These are phyloP conservation scores for Marcusenius ussheri DNA, from an alignment of 2,113 vertebrate genomes.

Conservation along the genomic window DNA sequence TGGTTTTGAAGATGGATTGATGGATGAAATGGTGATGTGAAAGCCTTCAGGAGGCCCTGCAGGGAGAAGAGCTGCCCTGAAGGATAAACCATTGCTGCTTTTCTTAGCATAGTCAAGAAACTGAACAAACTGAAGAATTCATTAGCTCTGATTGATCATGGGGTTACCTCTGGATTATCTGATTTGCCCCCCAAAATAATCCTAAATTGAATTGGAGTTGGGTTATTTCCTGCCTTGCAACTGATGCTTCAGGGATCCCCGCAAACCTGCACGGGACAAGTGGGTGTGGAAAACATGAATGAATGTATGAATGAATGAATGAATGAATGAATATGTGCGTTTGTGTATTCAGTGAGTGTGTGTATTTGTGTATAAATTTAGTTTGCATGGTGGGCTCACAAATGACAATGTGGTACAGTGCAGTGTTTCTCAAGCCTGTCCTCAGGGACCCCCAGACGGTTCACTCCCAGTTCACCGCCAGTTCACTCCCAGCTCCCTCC, in stretches of 20 bases:
- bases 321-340: not conserved
- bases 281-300: not conserved
- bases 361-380: not conserved
- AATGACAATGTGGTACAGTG: not conserved
- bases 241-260: not conserved
- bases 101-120: not conserved
- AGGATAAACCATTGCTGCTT: not conserved
- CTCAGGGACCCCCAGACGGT: not conserved
- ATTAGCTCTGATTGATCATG: not conserved
- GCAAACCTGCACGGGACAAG: not conserved
- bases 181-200: not conserved
- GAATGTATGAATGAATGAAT: not conserved
- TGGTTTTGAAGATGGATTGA: not conserved
- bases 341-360: not conserved
- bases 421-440: not conserved
- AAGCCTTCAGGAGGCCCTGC: not conserved
- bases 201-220: not conserved
- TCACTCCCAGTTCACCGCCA: not conserved
- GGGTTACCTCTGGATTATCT: not conserved
- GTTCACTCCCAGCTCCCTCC: not conserved
- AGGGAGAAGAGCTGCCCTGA: not conserved
- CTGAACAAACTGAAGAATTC: not conserved
- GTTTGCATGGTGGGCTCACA: not conserved
- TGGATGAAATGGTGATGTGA: not conserved
- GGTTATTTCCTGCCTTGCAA: not conserved